Base-by-base conservation (phyloP, 2,797 vertebrate genomes). In the Gallirallus australis region DNA sequence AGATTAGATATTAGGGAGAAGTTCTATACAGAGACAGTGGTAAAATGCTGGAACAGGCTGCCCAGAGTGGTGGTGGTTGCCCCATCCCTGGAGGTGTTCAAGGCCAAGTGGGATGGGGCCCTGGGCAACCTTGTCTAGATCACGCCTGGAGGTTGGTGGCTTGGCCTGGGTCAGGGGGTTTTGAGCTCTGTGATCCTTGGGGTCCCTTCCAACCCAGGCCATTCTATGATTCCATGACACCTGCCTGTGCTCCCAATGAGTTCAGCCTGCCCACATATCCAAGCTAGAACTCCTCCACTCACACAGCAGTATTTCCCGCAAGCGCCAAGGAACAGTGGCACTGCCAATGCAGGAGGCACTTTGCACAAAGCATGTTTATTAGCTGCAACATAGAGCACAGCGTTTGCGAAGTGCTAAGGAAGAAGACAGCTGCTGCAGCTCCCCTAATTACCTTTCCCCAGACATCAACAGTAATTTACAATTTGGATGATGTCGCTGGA, bases 341-440 rank as follows among this genome's bases (percentile, higher is more conserved):
- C 19, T 77, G 89, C 95, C 93, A 95, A 12, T 2, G 3, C 82
- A 94, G 89, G 82, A 94, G 81, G 83, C 81, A 80, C 80, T 90
- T 82, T 69, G 71, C 90, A 93, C 83, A 89, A 79, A 91, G 90
- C 48, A 35, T 33, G 45, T 89, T 95, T 95, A 96, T 93, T 94
- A 94, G 82, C 91, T 66, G 82, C 82, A 94, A 94, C 93, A 95
- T 5, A 86, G 81, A 96, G 61, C 84, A 71, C 81, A 91, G 73
- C 90, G 42, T 89, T 95, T 95, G 82, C 75, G 68, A 87, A 92
- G 89, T 31, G n/a, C 86, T 64, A 35, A 73, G 85, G 91, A 96
- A 93, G 87, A 89, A 65, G 93, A 94, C 94, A 96, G 94, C 94
- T 94, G 95, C 95, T 93, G 76, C 71, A 40, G 76, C 53, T 92